Base-by-base conservation (phyloP, 2,888 invertebrate genomes). In the Xanthia icteritia region DNA sequence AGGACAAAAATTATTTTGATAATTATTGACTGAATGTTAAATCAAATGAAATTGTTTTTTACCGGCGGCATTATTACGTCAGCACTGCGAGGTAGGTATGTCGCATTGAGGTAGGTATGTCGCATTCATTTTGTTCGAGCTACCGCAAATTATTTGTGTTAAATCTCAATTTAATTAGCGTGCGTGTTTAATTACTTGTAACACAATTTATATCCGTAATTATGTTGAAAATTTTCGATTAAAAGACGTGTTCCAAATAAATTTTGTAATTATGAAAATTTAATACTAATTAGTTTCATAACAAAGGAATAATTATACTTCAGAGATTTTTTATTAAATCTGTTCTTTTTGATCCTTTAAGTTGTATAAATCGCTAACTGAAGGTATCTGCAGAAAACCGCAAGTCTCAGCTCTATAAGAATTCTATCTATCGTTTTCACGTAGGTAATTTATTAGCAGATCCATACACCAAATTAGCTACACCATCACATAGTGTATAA, bases 141-240 rank as follows among this genome's bases (percentile, higher is more conserved):
- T 73, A 87, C 92, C 91, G 88, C 92, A 91, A 90, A 92, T 91
- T 82, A 85, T 83, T 92, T 91, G 82, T 89, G 87, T 88, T 88
- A 89, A 91, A 91, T 91, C 91, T 91, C 90, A 90, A 90, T 91
- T 92, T 91, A 92, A 92, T 92, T 91, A 92, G 90, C 89, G 88
- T 86, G 86, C 88, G 86, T 90, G 89, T 91, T 91, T 89, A 91
- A 92, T 92, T 92, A 90, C 89, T 89, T 90, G 89, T 88, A 89
- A 89, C 86, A 85, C 85, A 88, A 90, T 90, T 89, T 88, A 91
- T 90, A 90, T 81, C 83, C 74, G 90, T 90, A 91, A 91, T 91
- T 86, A 90, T 73, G 69, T 73, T 69, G 72, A n/a, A 75, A 77
- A 74, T 75, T 70, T 77, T 85, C 58, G 66, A 79, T 67, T 78